Base-by-base conservation (phyloP, 2,113 vertebrate species). In the Hippocampus zosterae region DNA sequence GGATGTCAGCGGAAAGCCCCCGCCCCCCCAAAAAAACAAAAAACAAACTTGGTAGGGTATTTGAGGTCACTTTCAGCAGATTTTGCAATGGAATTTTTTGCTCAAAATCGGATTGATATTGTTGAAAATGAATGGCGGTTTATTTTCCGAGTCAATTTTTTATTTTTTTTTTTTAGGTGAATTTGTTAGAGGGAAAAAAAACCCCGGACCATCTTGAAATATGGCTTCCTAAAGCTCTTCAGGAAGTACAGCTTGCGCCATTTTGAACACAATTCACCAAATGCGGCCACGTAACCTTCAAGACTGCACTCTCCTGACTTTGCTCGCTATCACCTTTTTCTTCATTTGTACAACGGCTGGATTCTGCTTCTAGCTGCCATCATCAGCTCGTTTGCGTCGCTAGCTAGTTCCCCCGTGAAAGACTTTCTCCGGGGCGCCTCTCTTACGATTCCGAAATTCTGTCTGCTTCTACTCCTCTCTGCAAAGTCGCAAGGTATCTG, bases 381-480 rank as follows among this genome's bases (percentile, higher is more conserved):
- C 57, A 19, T 37, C 33, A 37, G 57, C 29, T 61, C 3, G 16
- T 61, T 61, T 37, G 59, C 19, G 59, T 19, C 18, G 16, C 59
- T 61, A 61, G 59, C 59, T 60, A 60, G 57, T 60, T 60, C 6
- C 57, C 57, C 57, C 57, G 15, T 18, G 25, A 60, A 60, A 60
- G 57, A 57, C 55, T 60, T 33, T 60, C 27, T 33, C 57, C 57
- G 2, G 15, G 57, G 29, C 8, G 15, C 57, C 16, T 33, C 57
- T 33, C 57, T 18, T 33, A 33, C n/a, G 57, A 57, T 27, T 27
- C 55, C 55, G 12, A 60, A 60, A 60, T 60, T 33, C 27, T 57
- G 23, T 25, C 56, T 37, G 57, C 25, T 33, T 27, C 57, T 60
- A 60, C 59, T 37, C 59, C 29, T 37, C 33, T 37, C 33, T 37